phyloP scores from a whole-genome alignment of 2,888 invertebrate genomes.

The Tetropium fuscum region DNA sequence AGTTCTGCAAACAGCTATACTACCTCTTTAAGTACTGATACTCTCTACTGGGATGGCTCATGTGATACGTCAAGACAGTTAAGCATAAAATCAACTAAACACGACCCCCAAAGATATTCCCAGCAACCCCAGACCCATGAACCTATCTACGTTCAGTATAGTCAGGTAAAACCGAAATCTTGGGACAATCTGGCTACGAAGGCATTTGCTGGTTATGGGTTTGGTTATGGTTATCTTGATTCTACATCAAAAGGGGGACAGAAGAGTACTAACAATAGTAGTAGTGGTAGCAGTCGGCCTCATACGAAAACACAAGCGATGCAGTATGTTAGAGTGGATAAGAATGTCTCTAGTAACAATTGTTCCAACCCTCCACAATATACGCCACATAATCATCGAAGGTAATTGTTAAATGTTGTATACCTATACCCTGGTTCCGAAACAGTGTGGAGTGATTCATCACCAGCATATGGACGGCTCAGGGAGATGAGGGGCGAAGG shows the following conservation, averaged over 20 bases:
- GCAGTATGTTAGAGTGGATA: conserved; percentile 56
- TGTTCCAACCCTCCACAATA: conserved; percentile 57
- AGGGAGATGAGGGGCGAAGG: no score
- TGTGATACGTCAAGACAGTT: conserved; percentile 63
- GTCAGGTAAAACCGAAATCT: conserved; percentile 80
- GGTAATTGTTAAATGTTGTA: conserved; percentile 34
- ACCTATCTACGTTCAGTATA: conserved; percentile 66
- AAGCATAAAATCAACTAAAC: conserved; percentile 66
- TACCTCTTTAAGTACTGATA: conserved; percentile 88
- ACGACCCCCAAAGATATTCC: conserved; percentile 62
- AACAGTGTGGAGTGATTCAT: no score
- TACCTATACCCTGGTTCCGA: not conserved
- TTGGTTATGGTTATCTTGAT: conserved; percentile 87
- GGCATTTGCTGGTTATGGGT: conserved; percentile 87
- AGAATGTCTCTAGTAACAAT: conserved; percentile 36
- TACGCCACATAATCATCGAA: conserved; percentile 66
- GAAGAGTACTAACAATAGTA: conserved; percentile 35
- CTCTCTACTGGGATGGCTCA: conserved; percentile 82
- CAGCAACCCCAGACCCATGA: conserved; percentile 58
- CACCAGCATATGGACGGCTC: no score
- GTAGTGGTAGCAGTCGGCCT: conserved; percentile 26
- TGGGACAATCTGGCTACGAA: conserved; percentile 92
- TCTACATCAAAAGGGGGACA: conserved; percentile 64
- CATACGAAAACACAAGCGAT: conserved; percentile 49
- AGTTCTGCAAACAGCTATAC: conserved; percentile 85